Base-by-base conservation (phyloP, 2,797 vertebrate species). In the Chelmon rostratus region DNA sequence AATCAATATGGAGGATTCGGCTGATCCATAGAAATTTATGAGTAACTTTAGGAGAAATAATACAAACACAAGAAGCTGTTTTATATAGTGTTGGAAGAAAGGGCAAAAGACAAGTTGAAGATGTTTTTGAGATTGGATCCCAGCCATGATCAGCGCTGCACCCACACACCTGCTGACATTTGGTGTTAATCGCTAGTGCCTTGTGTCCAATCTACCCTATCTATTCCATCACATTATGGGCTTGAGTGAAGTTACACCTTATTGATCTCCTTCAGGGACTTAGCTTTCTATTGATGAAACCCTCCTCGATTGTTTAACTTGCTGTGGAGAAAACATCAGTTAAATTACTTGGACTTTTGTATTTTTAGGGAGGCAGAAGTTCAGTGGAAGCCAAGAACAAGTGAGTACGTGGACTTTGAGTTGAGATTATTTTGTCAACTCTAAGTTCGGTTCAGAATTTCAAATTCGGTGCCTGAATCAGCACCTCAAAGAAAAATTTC, bases 111-210 rank as follows among this genome's bases (percentile, higher is more conserved):
- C n/a, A 5, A 61, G 37, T 31, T 73, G 19, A 44, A 56, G 42
- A 37, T 21, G 21, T 46, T 47, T 54, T 62, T 15, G 23, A 58
- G 38, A 56, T 52, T 65, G 18, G 57, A 61, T 42, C 28, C 8
- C 46, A 54, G 58, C 50, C 44, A 65, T 33, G 7, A 69, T 46
- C 38, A 11, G 16, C 37, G 28, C 21, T 4, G 44, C n/a, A 50
- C 46, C 6, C 44, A 50, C 54, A 61, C 40, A 71, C 38, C 33
- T 58, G 47, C 58, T 68, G 82, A 73, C 57, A 68, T 72, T 59
- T 69, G 38, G 40, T 73, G 54, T 69, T 65, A 69, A 76, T 84
- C 18, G 5, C 62, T 28, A 0, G 35, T 6, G 15, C 23, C 50
- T 33, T 1, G 33, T 52, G 54, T 61, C 50, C 54, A 63, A 21